Conservation (phyloP, 2,797 vertebrate species). For the Eremophila alpestris region DNA sequence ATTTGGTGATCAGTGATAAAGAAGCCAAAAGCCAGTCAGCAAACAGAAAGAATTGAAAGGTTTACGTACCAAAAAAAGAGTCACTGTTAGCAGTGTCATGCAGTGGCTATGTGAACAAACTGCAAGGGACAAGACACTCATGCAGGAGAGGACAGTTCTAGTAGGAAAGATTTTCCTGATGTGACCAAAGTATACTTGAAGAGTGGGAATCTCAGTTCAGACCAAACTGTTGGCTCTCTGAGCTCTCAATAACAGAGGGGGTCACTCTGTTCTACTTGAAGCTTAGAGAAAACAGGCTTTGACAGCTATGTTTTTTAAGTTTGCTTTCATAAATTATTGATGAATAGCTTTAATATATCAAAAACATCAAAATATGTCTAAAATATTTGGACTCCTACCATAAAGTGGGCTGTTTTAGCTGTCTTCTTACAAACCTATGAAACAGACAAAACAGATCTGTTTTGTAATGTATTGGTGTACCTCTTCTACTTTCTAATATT, state of each 20-base stretch:
- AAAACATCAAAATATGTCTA: too few relatives aligned
- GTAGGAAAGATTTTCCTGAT: not conserved
- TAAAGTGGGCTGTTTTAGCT: not conserved
- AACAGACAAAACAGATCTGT: not conserved
- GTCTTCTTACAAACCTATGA: not conserved
- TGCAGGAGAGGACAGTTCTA: not conserved
- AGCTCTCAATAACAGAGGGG: fast-evolving
- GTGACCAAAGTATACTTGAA: not conserved
- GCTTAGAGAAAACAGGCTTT: not conserved
- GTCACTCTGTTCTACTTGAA: not conserved
- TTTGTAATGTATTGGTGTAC: not conserved
- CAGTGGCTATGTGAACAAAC: not conserved
- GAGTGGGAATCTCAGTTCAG: not conserved
- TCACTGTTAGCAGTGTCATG: not conserved
- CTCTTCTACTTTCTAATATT: not conserved
- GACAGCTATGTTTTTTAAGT: not conserved
- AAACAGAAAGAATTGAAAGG: not conserved
- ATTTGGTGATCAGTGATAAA: not conserved
- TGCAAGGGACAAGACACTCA: not conserved
- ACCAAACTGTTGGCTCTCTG: not conserved
- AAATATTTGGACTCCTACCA: not conserved
- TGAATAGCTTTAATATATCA: not conserved
- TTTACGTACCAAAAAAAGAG: not conserved
- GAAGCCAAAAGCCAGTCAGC: not conserved
- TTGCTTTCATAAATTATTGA: not conserved